A percentile compares a stretch with the other conserved stretches of the same genome.
These are phyloP conservation scores for Hydrotaea diabolus DNA, from an alignment of 2,888 invertebrate genomes.

Conservation along the genomic window DNA sequence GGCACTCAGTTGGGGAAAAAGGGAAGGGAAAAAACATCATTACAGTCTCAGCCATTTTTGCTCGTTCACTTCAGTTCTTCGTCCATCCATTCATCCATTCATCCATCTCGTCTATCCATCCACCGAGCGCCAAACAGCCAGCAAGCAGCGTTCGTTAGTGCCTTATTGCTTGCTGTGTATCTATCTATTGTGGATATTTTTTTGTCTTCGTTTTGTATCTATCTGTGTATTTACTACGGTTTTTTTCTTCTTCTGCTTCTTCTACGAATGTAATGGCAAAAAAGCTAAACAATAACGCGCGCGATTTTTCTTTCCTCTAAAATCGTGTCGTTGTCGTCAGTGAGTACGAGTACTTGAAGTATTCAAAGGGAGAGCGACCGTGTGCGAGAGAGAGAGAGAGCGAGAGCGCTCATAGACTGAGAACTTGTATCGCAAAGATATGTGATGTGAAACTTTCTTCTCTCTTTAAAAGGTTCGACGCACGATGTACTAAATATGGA, in stretches of 20 bases:
- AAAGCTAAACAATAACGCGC: slow-evolving; percentile 60
- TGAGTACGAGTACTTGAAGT: slow-evolving; percentile 58
- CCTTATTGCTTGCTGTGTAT: slow-evolving; percentile 65
- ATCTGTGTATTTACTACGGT: slow-evolving; percentile 56
- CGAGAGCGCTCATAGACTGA: slow-evolving; percentile 38
- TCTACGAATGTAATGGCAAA: slow-evolving; percentile 35
- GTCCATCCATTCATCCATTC: slow-evolving; percentile 51
- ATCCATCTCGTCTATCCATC: slow-evolving; percentile 42
- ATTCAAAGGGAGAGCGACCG: slow-evolving; percentile 38
- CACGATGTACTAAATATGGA: slow-evolving; percentile 56
- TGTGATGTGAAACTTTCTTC: slow-evolving; percentile 60
- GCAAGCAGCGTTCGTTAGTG: slow-evolving; percentile 21
- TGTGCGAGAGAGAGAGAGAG: neutral
- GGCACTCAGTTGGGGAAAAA: slow-evolving; percentile 22
- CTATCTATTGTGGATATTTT: slow-evolving; percentile 42
- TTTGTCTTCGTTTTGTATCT: slow-evolving; percentile 60
- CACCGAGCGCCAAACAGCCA: neutral
- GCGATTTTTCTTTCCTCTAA: slow-evolving; percentile 63
- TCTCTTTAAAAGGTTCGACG: slow-evolving; percentile 60
- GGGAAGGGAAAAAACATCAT: slow-evolving; percentile 1
- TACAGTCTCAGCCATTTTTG: slow-evolving; percentile 45
- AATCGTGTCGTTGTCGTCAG: neutral
- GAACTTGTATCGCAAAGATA: slow-evolving; percentile 18
- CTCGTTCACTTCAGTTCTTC: slow-evolving; percentile 30
- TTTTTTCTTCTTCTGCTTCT: slow-evolving; percentile 35